A percentile compares a stretch with the other conserved stretches of the same genome.
Evolutionary conservation across 2,113 vertebrate genomes (phyloP).

Genomic region (Corythaixoides concolor): DNA sequence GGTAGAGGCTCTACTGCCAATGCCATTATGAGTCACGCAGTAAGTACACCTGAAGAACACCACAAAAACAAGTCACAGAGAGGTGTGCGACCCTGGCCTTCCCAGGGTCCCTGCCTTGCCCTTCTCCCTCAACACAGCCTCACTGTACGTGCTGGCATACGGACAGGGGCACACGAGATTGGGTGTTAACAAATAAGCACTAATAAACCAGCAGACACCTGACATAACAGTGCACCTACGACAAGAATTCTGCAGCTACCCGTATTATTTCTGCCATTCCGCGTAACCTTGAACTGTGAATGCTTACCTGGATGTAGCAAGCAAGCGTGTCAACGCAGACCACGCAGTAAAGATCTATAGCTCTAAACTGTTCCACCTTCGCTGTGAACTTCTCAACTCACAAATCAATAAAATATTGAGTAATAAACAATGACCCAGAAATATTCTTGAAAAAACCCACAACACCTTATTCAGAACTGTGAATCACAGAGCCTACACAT

Average conservation of each 20-base stretch:
- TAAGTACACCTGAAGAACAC: not conserved
- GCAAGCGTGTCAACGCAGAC: not conserved
- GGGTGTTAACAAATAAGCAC: not conserved
- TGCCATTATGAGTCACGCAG: accelerated
- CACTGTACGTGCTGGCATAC: accelerated
- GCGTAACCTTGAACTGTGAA: not conserved
- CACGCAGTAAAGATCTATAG: not conserved
- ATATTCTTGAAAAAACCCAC: not conserved
- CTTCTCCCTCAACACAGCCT: not conserved
- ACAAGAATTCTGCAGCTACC: not conserved
- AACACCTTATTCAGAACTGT: not conserved
- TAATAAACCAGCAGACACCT: not conserved
- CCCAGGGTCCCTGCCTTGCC: not conserved
- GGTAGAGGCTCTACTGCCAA: not conserved
- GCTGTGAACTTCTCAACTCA: not conserved
- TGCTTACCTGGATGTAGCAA: not conserved
- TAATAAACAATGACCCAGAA: not conserved
- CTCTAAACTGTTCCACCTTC: not conserved
- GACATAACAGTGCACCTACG: accelerated
- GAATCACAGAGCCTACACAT: not conserved
- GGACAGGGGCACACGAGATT: too few species aligned
- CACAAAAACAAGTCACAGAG: accelerated
- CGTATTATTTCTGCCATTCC: not conserved
- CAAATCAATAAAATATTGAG: not conserved
- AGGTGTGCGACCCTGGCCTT: accelerated